Evolutionary conservation across 1,140 invertebrate genomes (phyloP).

Genomic region (Bombus confusus): DNA sequence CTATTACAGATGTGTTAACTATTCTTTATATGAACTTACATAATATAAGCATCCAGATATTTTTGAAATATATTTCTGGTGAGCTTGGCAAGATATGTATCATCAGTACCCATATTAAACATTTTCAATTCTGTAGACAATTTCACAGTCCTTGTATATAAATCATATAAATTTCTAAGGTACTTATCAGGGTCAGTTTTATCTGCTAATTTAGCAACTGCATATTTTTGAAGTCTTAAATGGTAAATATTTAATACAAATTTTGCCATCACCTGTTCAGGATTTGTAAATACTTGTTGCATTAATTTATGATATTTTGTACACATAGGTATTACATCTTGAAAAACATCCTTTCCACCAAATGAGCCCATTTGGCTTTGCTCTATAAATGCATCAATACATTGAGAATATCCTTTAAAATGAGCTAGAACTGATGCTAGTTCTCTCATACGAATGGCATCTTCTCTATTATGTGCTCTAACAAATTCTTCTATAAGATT

Average conservation of each 20-base stretch:
- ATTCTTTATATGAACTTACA: slow-evolving; percentile 80
- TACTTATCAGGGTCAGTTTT: slow-evolving; percentile 93
- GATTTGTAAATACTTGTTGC: slow-evolving; percentile 96
- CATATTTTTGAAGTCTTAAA: slow-evolving; percentile 93
- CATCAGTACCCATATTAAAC: slow-evolving; percentile 92
- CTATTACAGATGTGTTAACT: slow-evolving; percentile 3
- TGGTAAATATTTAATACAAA: slow-evolving; percentile 99
- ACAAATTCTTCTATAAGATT: slow-evolving; percentile 98
- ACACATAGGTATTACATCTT: slow-evolving; percentile 95
- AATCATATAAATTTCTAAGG: slow-evolving; percentile 92
- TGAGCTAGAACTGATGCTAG: slow-evolving; percentile 95
- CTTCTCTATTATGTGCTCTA: slow-evolving; percentile 91
- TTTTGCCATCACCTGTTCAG: slow-evolving; percentile 98
- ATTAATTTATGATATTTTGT: slow-evolving; percentile 94
- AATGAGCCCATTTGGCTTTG: slow-evolving; percentile 94
- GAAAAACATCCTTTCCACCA: slow-evolving; percentile 93
- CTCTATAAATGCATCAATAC: slow-evolving; percentile 98
- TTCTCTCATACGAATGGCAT: slow-evolving; percentile 95
- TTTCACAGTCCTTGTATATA: slow-evolving; percentile 92
- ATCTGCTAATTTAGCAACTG: slow-evolving; percentile 90
- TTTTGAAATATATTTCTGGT: slow-evolving; percentile 93
- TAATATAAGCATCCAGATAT: slow-evolving; percentile 90
- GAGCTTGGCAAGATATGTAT: slow-evolving; percentile 90
- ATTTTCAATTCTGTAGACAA: slow-evolving; percentile 88
- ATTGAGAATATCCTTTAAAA: slow-evolving; percentile 98